phyloP scores from a whole-genome alignment of 2,797 vertebrate species.

The Cirrhinus mrigala region DNA sequence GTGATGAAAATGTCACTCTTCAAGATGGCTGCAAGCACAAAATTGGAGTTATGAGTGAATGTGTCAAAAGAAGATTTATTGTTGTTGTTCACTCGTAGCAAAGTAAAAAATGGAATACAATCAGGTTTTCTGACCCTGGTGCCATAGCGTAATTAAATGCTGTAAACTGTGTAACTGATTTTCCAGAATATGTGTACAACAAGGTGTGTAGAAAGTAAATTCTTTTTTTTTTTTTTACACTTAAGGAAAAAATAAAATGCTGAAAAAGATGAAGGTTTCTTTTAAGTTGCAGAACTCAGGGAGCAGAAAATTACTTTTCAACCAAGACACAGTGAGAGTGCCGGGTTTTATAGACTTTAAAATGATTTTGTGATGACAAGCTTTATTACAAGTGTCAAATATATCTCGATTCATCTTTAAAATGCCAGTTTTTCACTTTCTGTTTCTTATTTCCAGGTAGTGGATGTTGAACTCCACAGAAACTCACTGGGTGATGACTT shows the following conservation, averaged over 20 bases:
- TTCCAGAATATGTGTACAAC: neutral
- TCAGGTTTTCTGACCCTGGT: neutral
- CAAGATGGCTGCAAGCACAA: neutral
- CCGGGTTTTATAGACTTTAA: neutral
- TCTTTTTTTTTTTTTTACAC: neutral
- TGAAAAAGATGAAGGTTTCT: neutral
- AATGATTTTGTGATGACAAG: neutral
- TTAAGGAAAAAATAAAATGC: neutral
- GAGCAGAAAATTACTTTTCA: neutral
- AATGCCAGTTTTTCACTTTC: neutral
- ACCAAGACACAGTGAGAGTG: neutral
- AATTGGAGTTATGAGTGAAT: conserved; percentile 5
- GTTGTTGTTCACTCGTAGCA: neutral
- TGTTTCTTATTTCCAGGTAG: conserved; percentile 80
- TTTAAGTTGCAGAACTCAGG: neutral
- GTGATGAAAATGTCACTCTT: neutral
- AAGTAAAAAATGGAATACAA: neutral
- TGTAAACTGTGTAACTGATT: neutral
- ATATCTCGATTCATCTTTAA: neutral
- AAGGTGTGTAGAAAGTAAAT: neutral
- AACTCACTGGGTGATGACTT: conserved; percentile 91
- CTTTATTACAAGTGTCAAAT: neutral
- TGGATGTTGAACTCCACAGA: conserved; percentile 95
- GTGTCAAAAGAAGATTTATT: neutral
- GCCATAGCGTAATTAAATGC: neutral